Conservation (phyloP, 1,140 invertebrate genomes). For the Drosophila navojoa region DNA sequence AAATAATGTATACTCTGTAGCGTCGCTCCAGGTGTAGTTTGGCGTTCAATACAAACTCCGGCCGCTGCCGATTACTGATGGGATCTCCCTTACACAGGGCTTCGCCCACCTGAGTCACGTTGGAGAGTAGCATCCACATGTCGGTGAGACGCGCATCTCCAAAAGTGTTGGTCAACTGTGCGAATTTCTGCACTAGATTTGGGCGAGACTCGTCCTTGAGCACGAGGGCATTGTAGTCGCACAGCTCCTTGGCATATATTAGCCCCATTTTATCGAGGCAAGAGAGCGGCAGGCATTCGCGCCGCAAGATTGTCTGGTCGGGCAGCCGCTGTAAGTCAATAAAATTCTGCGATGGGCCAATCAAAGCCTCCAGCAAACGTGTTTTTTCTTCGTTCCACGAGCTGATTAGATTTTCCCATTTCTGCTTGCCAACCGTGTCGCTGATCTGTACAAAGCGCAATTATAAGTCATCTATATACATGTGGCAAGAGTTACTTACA, state of each 20-base stretch:
- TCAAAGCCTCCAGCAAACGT: conserved; percentile 93
- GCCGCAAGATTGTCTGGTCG: conserved; percentile 87
- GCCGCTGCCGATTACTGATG: conserved; percentile 87
- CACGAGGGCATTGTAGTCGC: conserved; percentile 92
- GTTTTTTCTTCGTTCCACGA: conserved; percentile 96
- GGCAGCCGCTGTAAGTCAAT: conserved; percentile 90
- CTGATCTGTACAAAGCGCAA: conserved; percentile 85
- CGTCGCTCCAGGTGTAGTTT: conserved; percentile 93
- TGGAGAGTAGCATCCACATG: conserved; percentile 92
- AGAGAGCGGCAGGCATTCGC: conserved; percentile 83
- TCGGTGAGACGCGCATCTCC: conserved; percentile 94
- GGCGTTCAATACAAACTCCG: conserved; percentile 90
- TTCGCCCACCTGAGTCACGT: conserved; percentile 49
- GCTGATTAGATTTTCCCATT: conserved; percentile 91
- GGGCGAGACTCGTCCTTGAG: conserved; percentile 89
- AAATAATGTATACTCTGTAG: conserved; percentile 94
- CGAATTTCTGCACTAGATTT: conserved; percentile 90
- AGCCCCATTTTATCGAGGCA: conserved; percentile 86
- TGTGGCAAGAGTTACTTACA: conserved; percentile 85
- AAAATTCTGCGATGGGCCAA: conserved; percentile 93
- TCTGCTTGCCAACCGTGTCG: conserved; percentile 88
- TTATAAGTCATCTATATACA: neutral
- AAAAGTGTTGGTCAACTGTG: conserved; percentile 88
- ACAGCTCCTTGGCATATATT: conserved; percentile 93
- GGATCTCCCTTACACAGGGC: conserved; percentile 87